phyloP scores from a whole-genome alignment of 2,888 invertebrate species.

The Macrosoma leucophasiata region DNA sequence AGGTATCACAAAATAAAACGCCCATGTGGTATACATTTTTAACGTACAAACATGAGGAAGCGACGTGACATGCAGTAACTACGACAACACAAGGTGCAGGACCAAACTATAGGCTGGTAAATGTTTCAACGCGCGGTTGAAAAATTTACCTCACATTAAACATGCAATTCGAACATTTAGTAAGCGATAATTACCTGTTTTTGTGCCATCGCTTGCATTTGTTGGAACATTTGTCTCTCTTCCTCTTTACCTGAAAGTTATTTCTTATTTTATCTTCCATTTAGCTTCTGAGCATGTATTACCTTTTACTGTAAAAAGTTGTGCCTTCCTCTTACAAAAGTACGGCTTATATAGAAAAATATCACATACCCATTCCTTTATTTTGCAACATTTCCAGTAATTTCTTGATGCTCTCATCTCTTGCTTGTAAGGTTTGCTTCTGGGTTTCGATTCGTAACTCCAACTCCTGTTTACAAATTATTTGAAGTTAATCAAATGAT shows the following conservation, averaged over 20 bases:
- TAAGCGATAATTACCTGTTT: constrained; percentile 85
- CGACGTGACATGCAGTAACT: constrained; percentile 60
- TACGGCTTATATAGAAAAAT: constrained; percentile 1
- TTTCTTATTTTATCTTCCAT: constrained; percentile 30
- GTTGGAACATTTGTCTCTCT: constrained; percentile 96
- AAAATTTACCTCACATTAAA: constrained; percentile 17
- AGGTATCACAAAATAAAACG: constrained; percentile 76
- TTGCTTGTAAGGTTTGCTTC: constrained; percentile 96
- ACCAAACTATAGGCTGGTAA: constrained; percentile 39
- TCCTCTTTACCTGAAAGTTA: constrained; percentile 91
- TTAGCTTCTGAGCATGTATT: not conserved
- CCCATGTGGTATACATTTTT: constrained; percentile 61
- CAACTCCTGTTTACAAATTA: constrained; percentile 80
- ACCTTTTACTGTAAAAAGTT: constrained; percentile 1
- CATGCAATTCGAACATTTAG: constrained; percentile 42
- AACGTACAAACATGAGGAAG: constrained; percentile 56
- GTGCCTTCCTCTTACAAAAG: too few species aligned
- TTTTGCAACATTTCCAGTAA: constrained; percentile 98
- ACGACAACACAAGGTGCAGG: constrained; percentile 55
- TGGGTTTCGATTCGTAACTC: constrained; percentile 98
- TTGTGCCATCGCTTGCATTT: constrained; percentile 97
- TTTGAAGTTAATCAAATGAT: too few species aligned
- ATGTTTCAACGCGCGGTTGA: constrained; percentile 33
- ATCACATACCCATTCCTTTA: constrained; percentile 93
- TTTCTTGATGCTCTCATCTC: constrained; percentile 99